Evolutionary conservation across 2,797 vertebrate species (phyloP).

Genomic region (Xiphophorus birchmanni): DNA sequence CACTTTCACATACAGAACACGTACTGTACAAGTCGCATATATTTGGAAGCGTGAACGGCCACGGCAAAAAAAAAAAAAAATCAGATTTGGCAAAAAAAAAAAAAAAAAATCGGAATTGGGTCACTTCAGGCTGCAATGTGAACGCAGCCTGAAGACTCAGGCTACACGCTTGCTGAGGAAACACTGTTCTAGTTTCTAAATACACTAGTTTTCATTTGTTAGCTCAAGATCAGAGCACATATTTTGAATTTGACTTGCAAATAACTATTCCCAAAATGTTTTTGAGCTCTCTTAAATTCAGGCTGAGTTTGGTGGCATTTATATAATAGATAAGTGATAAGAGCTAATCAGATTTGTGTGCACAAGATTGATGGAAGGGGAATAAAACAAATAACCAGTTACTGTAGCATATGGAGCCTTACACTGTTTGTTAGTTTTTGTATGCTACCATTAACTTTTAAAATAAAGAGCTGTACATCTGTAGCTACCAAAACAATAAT

Average conservation of each 20-base stretch:
- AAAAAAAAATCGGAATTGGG: too few relatives aligned
- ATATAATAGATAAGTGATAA: background rate
- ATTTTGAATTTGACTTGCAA: background rate
- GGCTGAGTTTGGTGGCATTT: background rate
- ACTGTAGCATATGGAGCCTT: background rate
- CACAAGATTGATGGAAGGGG: background rate
- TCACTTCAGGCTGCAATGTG: too few relatives aligned
- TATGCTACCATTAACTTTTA: conserved; percentile 4
- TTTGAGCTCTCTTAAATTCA: background rate
- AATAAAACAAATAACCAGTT: background rate
- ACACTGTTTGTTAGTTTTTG: background rate
- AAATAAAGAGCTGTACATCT: conserved; percentile 9
- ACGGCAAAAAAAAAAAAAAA: too few relatives aligned
- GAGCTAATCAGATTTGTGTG: background rate
- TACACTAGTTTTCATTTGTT: background rate
- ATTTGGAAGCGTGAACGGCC: too few relatives aligned
- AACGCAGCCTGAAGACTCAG: too few relatives aligned
- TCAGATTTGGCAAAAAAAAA: too few relatives aligned
- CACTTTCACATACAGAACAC: too few relatives aligned
- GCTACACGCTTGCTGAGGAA: background rate
- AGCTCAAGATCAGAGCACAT: background rate
- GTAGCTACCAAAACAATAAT: conserved; percentile 9
- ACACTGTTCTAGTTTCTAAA: background rate
- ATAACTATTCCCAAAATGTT: background rate
- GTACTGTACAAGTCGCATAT: too few relatives aligned